These are phyloP conservation scores for Apantesis nais DNA, from an alignment of 2,888 invertebrate genomes.

Conservation along the genomic window DNA sequence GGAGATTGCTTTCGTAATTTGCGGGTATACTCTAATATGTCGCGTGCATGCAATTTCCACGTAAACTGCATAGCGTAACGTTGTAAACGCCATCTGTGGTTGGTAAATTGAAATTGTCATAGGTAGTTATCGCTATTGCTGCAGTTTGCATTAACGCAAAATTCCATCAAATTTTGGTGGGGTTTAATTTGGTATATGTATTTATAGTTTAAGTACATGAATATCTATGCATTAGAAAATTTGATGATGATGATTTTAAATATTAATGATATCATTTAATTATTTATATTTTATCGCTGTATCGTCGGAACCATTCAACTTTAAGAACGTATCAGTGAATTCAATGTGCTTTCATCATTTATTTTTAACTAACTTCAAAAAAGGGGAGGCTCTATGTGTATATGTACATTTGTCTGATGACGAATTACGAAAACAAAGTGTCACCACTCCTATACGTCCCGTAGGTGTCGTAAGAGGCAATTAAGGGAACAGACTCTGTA, in stretches of 20 bases:
- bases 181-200: background rate
- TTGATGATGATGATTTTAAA: too few relatives aligned
- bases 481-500: too few relatives aligned
- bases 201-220: background rate
- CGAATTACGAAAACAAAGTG: too few relatives aligned
- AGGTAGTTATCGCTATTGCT: constrained; percentile 38
- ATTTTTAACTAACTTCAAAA: too few relatives aligned
- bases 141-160: background rate
- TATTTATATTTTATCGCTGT: background rate
- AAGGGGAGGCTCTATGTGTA: too few relatives aligned
- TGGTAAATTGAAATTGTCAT: constrained; percentile 55
- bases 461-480: too few relatives aligned
- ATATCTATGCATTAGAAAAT: too few relatives aligned
- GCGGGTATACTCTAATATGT: constrained; percentile 57
- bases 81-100: constrained; percentile 12
- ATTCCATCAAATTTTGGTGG: background rate
- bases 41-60: constrained; percentile 65
- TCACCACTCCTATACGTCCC: too few relatives aligned
- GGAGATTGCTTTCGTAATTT: constrained; percentile 59
- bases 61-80: constrained; percentile 50
- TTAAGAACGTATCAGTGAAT: too few relatives aligned
- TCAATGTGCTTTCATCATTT: too few relatives aligned
- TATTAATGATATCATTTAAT: too few relatives aligned
- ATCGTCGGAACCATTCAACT: background rate
- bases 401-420: too few relatives aligned